A percentile compares a stretch with the other conserved stretches of the same genome.
Conservation (phyloP, 1,140 invertebrate species). For the Bradysia coprophila region DNA sequence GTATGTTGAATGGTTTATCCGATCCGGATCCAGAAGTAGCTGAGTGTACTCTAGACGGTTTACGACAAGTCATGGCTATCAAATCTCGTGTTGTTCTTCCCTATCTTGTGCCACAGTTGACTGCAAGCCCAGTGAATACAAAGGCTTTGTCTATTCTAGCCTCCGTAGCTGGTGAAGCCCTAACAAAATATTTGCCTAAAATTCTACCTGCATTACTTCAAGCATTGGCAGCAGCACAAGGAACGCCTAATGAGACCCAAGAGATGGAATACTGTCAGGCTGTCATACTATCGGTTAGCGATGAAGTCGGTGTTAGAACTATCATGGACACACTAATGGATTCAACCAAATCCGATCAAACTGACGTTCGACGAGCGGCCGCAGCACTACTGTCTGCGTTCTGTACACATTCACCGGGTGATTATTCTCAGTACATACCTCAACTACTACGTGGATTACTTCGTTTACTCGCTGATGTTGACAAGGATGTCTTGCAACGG, state of each 20-base stretch:
- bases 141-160: conserved; percentile 83
- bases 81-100: conserved; percentile 90
- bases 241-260: conserved; percentile 45
- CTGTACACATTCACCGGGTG: conserved; percentile 70
- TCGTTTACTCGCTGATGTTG: conserved; percentile 61
- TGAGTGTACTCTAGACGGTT: conserved; percentile 79
- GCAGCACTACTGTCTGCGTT: conserved; percentile 77
- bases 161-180: conserved; percentile 82
- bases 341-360: conserved; percentile 43
- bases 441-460: conserved; percentile 77
- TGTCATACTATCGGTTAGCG: conserved; percentile 76
- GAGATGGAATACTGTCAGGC: conserved; percentile 87
- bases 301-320: conserved; percentile 70
- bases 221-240: conserved; percentile 51
- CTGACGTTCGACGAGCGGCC: conserved; percentile 51
- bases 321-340: conserved; percentile 85
- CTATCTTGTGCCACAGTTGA: conserved; percentile 89
- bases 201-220: conserved; percentile 79
- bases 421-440: conserved; percentile 72
- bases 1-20: conserved; percentile 69
- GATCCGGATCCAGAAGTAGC: conserved; percentile 52
- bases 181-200: conserved; percentile 79
- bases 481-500: conserved; percentile 64
- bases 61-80: conserved; percentile 91
- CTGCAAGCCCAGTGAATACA: conserved; percentile 71